Percentiles rank a stretch among this genome's conserved stretches.
phyloP scores from a whole-genome alignment of 1,140 invertebrate genomes.

The Manduca sexta region DNA sequence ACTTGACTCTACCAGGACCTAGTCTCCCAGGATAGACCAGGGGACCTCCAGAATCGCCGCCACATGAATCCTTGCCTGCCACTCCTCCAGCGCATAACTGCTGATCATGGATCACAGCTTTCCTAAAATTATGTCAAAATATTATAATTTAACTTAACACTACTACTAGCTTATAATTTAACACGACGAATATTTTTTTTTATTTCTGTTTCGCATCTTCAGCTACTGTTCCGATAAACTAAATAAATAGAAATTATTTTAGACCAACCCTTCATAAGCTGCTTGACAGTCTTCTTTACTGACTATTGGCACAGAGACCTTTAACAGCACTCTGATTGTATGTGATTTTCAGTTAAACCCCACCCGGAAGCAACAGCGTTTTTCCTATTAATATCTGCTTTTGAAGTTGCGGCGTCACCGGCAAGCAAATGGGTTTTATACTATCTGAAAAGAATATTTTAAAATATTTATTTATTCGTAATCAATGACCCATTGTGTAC shows the following conservation, averaged over 20 bases:
- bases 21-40: slow-evolving; percentile 71
- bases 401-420: slow-evolving; percentile 48
- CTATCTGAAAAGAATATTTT: slow-evolving; percentile 43
- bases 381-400: slow-evolving; percentile 31
- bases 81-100: slow-evolving; percentile 78
- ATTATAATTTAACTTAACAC: too few relatives aligned
- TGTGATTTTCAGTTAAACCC: slow-evolving; percentile 73
- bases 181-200: too few relatives aligned
- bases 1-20: slow-evolving; percentile 31
- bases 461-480: background rate
- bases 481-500: too few relatives aligned
- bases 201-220: too few relatives aligned
- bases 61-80: slow-evolving; percentile 76
- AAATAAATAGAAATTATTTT: too few relatives aligned
- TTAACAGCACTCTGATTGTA: slow-evolving; percentile 68
- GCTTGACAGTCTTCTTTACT: slow-evolving; percentile 54
- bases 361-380: slow-evolving; percentile 74
- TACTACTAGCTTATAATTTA: too few relatives aligned
- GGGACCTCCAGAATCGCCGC: slow-evolving; percentile 80
- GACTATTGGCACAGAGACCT: slow-evolving; percentile 68
- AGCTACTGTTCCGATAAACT: too few relatives aligned
- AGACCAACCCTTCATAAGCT: too few relatives aligned
- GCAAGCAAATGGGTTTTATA: slow-evolving; percentile 75
- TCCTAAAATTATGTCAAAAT: slow-evolving; percentile 40
- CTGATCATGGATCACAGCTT: slow-evolving; percentile 32